A percentile compares a stretch with the other conserved stretches of the same genome.
phyloP scores from a whole-genome alignment of 1,140 invertebrate genomes.

The Drosophila carrolli region DNA sequence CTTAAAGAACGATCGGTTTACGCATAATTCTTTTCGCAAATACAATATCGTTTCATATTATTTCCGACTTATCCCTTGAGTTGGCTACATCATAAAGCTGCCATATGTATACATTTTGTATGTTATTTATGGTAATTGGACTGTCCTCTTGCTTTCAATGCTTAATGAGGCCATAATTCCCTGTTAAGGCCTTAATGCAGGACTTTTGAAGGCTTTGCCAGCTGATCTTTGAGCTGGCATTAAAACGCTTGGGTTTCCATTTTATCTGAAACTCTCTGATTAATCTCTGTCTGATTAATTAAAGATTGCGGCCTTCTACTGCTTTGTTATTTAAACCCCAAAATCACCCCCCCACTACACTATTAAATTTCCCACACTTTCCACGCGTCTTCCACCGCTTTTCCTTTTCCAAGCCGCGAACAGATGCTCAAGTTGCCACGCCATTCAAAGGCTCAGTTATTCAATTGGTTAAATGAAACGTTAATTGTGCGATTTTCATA shows the following conservation, averaged over 20 bases:
- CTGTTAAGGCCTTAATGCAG: neutral
- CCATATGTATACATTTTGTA: too few relatives aligned
- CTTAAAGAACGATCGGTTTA: too few relatives aligned
- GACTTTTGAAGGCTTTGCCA: constrained; percentile 3
- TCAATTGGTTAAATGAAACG: constrained; percentile 62
- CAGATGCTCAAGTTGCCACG: constrained; percentile 55
- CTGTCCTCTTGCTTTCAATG: neutral
- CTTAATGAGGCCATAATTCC: constrained; percentile 27
- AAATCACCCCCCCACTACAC: neutral
- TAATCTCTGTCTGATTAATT: constrained; percentile 35
- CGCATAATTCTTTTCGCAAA: too few relatives aligned
- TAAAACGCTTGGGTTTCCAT: neutral
- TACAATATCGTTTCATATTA: too few relatives aligned
- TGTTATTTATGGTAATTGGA: too few relatives aligned
- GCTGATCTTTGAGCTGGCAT: constrained; percentile 19
- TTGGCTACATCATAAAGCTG: too few relatives aligned
- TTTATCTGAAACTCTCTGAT: neutral
- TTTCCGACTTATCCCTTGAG: too few relatives aligned
- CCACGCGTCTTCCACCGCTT: neutral
- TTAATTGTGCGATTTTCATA: constrained; percentile 63
- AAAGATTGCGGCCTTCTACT: constrained; percentile 8
- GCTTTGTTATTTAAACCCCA: neutral
- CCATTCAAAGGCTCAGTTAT: constrained; percentile 56
- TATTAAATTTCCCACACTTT: neutral
- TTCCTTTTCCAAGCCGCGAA: neutral